Evolutionary conservation across 2,113 vertebrate species (phyloP).

Genomic region (Erythrocercus mccallii): DNA sequence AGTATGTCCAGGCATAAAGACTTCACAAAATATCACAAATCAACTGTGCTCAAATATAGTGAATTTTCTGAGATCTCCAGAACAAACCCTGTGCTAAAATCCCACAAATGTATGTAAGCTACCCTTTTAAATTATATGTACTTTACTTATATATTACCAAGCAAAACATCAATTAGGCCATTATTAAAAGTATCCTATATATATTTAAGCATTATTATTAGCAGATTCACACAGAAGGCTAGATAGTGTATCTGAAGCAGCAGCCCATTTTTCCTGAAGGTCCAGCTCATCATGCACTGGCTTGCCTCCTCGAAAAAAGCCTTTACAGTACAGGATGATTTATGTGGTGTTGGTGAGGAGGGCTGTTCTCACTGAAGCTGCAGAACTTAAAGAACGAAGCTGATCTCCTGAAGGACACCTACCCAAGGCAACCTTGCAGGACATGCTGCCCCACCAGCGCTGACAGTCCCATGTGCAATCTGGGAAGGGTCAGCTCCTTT

Average conservation of each 20-base stretch:
- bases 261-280: neutral
- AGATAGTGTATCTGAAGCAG: neutral
- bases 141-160: neutral
- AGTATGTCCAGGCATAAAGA: neutral
- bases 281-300: neutral
- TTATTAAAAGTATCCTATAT: neutral
- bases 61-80: neutral
- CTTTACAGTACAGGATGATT: neutral
- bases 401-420: neutral
- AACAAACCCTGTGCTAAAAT: neutral
- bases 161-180: neutral
- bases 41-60: neutral
- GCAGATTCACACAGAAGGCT: neutral
- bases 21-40: neutral
- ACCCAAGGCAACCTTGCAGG: neutral
- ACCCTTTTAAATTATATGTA: neutral
- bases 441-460: fast-evolving
- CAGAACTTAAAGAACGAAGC: neutral
- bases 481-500: fast-evolving
- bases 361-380: neutral
- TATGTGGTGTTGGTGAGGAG: neutral
- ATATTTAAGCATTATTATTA: neutral
- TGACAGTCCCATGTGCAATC: fast-evolving
- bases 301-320: neutral
- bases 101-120: neutral